These are phyloP conservation scores for Drosophila kepulauana DNA, from an alignment of 1,140 invertebrate species.

Conservation along the genomic window DNA sequence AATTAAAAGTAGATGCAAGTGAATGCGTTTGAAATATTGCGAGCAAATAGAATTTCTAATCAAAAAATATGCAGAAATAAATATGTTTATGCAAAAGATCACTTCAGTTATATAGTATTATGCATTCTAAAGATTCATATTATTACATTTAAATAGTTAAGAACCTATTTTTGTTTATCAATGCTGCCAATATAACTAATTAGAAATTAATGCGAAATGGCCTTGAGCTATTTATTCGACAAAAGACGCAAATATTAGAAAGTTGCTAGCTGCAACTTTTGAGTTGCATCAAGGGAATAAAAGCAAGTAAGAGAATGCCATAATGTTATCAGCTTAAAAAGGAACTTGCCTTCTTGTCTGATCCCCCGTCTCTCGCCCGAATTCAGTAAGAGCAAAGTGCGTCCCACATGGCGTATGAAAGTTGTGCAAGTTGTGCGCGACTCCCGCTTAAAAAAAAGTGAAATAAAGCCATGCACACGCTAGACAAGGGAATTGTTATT, in stretches of 20 bases:
- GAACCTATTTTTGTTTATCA: neutral
- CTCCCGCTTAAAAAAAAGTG: conserved; percentile 53
- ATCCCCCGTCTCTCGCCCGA: conserved; percentile 8
- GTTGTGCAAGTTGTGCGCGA: conserved; percentile 66
- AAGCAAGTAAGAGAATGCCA: conserved; percentile 48
- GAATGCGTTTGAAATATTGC: conserved; percentile 11
- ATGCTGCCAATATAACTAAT: neutral
- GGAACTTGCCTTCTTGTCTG: conserved; percentile 24
- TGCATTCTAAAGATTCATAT: too few relatives aligned
- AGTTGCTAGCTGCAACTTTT: conserved; percentile 56
- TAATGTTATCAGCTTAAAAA: conserved; percentile 66
- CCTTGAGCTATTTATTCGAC: conserved; percentile 13
- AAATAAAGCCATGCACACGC: conserved; percentile 47
- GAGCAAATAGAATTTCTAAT: neutral
- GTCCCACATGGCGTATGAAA: conserved; percentile 80
- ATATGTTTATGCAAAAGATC: neutral
- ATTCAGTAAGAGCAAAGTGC: conserved; percentile 57
- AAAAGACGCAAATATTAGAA: conserved; percentile 47
- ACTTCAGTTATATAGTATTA: too few relatives aligned
- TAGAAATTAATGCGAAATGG: conserved; percentile 14
- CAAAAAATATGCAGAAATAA: neutral
- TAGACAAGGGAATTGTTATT: conserved; percentile 65
- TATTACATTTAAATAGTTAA: too few relatives aligned
- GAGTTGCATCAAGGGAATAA: conserved; percentile 49
- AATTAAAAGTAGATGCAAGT: conserved; percentile 23